Percentiles rank a stretch among this genome's conserved stretches.
phyloP scores from a whole-genome alignment of 2,113 vertebrate species.

The Neofelis nebulosa region DNA sequence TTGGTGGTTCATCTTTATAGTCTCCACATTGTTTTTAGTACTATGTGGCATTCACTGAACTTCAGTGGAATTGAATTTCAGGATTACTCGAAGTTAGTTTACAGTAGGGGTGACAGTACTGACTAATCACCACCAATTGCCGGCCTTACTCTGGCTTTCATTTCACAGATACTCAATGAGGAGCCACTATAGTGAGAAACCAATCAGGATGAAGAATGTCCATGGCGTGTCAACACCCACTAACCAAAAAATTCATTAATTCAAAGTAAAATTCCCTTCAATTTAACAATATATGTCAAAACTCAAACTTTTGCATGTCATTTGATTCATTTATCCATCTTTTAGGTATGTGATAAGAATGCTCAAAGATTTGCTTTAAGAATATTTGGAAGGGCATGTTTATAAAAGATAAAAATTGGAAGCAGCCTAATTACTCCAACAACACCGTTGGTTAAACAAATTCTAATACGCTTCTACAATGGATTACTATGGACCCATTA shows the following conservation, averaged over 20 bases:
- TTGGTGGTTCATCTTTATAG: background rate
- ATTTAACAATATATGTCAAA: background rate
- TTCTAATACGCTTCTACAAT: background rate
- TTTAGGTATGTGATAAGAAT: background rate
- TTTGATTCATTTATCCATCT: background rate
- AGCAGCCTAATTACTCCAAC: background rate
- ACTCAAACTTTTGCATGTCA: background rate
- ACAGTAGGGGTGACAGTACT: background rate
- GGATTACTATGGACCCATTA: background rate
- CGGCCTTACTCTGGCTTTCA: background rate
- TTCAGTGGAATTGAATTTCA: background rate
- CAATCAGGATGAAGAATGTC: background rate
- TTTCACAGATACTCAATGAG: background rate
- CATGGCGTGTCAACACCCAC: background rate
- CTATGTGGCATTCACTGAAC: background rate
- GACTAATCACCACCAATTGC: background rate
- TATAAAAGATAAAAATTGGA: slow-evolving; percentile 32
- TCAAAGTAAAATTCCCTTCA: background rate
- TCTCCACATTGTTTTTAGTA: background rate
- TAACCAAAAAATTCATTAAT: background rate
- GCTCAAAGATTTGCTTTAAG: slow-evolving; percentile 5
- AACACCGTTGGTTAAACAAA: background rate
- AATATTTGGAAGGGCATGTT: background rate
- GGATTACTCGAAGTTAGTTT: background rate
- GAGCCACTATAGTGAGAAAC: background rate